Evolutionary conservation across 2,113 vertebrate genomes (phyloP).

Genomic region (Zosterops hypoxanthus): DNA sequence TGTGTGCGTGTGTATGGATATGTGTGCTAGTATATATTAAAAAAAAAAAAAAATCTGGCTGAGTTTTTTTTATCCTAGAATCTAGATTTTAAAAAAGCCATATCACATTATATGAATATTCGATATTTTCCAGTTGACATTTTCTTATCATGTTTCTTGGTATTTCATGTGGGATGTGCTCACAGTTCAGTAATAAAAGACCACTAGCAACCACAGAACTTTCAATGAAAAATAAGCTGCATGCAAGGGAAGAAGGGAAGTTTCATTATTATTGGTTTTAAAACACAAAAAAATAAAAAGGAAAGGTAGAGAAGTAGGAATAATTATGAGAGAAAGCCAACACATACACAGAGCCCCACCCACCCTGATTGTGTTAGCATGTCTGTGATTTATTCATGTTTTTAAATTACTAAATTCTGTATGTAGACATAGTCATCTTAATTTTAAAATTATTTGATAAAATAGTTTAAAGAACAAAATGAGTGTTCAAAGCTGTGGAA

Average conservation of each 20-base stretch:
- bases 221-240: background rate
- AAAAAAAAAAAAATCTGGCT: background rate
- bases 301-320: background rate
- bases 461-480: background rate
- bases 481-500: background rate
- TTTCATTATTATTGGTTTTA: background rate
- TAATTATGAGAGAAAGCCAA: background rate
- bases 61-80: background rate
- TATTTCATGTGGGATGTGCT: background rate
- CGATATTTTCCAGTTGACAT: background rate
- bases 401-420: background rate
- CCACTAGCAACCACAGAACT: background rate
- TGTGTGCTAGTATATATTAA: background rate
- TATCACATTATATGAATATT: background rate
- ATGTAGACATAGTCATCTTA: background rate
- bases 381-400: background rate
- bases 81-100: background rate
- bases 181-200: background rate
- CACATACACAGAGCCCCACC: background rate
- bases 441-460: background rate
- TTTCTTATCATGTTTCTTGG: background rate
- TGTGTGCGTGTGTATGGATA: fast-evolving
- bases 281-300: background rate
- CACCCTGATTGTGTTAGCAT: background rate
- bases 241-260: background rate